Evolutionary conservation across 2,113 vertebrate species (phyloP).

Genomic region (Anguilla japonica): DNA sequence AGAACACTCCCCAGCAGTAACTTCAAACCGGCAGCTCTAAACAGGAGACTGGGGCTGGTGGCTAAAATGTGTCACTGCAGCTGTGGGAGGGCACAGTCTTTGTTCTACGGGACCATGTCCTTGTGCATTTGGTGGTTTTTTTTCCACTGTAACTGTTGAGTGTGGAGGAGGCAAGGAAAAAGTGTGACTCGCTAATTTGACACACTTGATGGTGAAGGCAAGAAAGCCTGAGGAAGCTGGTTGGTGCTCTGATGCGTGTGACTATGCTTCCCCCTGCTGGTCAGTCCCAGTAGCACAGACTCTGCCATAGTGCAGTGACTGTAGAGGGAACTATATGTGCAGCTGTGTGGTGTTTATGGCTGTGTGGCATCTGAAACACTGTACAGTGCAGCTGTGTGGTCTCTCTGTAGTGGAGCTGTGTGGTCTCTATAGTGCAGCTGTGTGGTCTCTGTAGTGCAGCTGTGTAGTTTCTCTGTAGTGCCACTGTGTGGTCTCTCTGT

Average conservation of each 20-base stretch:
- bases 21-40: neutral
- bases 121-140: slow-evolving; percentile 40
- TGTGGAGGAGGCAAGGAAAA: slow-evolving; percentile 37
- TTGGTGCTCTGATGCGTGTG: neutral
- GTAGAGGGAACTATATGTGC: neutral
- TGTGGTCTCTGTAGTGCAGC: too few relatives aligned
- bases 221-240: neutral
- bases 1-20: neutral
- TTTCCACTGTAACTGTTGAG: slow-evolving; percentile 49
- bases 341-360: too few relatives aligned
- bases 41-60: slow-evolving; percentile 1
- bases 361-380: neutral
- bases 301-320: too few relatives aligned
- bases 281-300: slow-evolving; percentile 28
- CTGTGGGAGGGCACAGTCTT: slow-evolving; percentile 17
- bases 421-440: too few relatives aligned
- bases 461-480: too few relatives aligned
- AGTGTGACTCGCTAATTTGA: neutral
- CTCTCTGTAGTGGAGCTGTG: too few relatives aligned
- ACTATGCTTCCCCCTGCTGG: slow-evolving; percentile 42
- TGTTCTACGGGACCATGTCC: slow-evolving; percentile 15
- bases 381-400: too few relatives aligned
- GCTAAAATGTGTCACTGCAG: slow-evolving; percentile 10
- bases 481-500: too few relatives aligned
- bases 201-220: neutral